Evolutionary conservation across 2,888 invertebrate genomes (phyloP), one percentile per base, ranked within the genome.

Genomic region (Pandemis corylana): DNA sequence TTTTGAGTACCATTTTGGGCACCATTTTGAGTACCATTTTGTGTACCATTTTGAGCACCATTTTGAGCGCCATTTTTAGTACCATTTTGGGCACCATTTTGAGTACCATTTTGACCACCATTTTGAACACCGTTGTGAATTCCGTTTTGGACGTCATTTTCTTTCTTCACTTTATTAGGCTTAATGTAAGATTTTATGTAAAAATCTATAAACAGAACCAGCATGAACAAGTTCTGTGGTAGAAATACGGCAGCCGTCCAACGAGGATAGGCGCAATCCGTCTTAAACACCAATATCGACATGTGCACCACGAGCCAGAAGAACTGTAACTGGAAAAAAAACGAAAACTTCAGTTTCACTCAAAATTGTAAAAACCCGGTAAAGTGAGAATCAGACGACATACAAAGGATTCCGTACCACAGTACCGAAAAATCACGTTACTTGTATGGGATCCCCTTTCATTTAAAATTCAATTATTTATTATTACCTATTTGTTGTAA

Each of bases 211-310:
- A 97, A 97, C 2, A 97, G 86, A 4, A 95, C 81, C 0, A 96
- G 88, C 95, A 97, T 96, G 81, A 96, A 96, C 0, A 95, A 56
- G 83, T 96, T 96, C 83, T 97, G 97, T 0, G 96, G 95, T 0
- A 96, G 84, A 64, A 96, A 93, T 0, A 96, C n/a, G 0, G 94
- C 91, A 0, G 94, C 88, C 0, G 88, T 85, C 93, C 95, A 95
- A 10, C 92, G 90, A 1, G 97, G 96, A 80, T 95, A 96, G 0
- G 80, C 91, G 80, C 97, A 97, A 77, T 95, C 91, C 0, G 94
- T 83, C 51, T 85, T 87, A 82, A 95, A 91, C 0, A 95, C 80
- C 51, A 95, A 76, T 12, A 87, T 80, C 0, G 85, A 76, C 87
- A 94, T 95, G 85, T 96, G 96, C 0, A 96, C 72, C 0, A 95